Percentiles rank a stretch among this genome's conserved stretches.
These are phyloP conservation scores for Ecliptopera silaceata DNA, from an alignment of 2,888 invertebrate species.

Conservation along the genomic window DNA sequence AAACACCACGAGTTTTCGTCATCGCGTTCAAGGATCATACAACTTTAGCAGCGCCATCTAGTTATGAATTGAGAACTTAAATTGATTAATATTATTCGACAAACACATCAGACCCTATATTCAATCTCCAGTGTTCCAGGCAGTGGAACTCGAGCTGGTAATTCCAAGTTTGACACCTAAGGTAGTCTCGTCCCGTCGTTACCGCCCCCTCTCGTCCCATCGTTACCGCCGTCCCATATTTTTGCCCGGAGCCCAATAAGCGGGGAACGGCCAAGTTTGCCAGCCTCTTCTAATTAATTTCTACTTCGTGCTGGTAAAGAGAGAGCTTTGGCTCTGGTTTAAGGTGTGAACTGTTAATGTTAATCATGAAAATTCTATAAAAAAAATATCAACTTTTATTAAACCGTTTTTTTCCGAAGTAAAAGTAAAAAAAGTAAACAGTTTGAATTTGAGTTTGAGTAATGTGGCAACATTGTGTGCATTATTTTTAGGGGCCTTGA, in stretches of 20 bases:
- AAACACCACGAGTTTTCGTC: too few species aligned
- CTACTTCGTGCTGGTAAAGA: conserved; percentile 73
- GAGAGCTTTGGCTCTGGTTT: conserved; percentile 46
- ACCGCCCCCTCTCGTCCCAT: conserved; percentile 39
- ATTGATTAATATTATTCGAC: too few species aligned
- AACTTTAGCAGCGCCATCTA: too few species aligned
- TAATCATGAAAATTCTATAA: too few species aligned
- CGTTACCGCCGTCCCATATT: conserved; percentile 70
- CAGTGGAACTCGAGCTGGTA: conserved; percentile 22
- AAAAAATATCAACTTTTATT: too few species aligned
- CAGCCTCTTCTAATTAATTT: conserved; percentile 80
- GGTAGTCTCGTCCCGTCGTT: conserved; percentile 39
- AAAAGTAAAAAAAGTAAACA: too few species aligned
- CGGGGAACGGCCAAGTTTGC: conserved; percentile 70
- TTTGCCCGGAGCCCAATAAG: conserved; percentile 75
- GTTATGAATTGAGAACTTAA: too few species aligned
- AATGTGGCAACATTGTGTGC: too few species aligned
- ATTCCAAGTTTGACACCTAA: conserved; percentile 32
- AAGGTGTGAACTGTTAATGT: conserved; percentile 26
- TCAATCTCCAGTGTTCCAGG: conserved; percentile 10
- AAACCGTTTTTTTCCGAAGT: too few species aligned
- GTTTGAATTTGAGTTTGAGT: too few species aligned
- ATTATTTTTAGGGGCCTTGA: too few species aligned
- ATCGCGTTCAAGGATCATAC: too few species aligned
- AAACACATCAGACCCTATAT: conserved; percentile 2